Percentiles rank a stretch among this genome's conserved stretches.
phyloP scores from a whole-genome alignment of 2,797 vertebrate genomes.

The Malacoctenus gilli region DNA sequence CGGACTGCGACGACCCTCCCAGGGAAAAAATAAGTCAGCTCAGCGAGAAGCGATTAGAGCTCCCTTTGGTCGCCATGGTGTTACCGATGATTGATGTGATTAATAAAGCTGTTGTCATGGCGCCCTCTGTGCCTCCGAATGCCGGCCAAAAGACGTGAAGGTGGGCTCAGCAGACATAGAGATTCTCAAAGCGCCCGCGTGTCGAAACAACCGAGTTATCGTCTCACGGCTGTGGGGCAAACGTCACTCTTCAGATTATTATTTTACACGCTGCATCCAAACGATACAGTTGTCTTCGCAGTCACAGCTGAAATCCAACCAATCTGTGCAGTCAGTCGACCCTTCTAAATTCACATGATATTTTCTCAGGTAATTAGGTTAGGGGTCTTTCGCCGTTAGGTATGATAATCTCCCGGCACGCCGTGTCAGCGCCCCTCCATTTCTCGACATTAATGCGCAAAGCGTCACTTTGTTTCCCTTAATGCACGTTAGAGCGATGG shows the following conservation, averaged over 20 bases:
- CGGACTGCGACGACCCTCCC: constrained; percentile 63
- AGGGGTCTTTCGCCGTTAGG: constrained; percentile 18
- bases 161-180: constrained; percentile 35
- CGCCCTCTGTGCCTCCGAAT: constrained; percentile 65
- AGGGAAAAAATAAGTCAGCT: constrained; percentile 70
- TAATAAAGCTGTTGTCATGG: constrained; percentile 83
- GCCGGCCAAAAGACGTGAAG: constrained; percentile 54
- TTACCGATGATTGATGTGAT: constrained; percentile 83
- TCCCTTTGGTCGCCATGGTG: constrained; percentile 72
- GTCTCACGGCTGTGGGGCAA: constrained; percentile 48
- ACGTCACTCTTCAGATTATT: constrained; percentile 60
- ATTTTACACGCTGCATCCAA: constrained; percentile 53
- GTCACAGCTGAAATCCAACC: constrained; percentile 29
- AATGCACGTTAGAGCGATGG: constrained; percentile 40
- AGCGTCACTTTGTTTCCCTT: constrained; percentile 29
- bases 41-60: constrained; percentile 71
- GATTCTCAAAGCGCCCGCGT: constrained; percentile 49
- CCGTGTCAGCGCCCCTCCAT: constrained; percentile 3
- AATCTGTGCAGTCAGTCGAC: constrained; percentile 39
- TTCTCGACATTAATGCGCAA: constrained; percentile 2
- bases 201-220: constrained; percentile 65
- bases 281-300: constrained; percentile 29
- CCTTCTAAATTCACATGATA: constrained; percentile 34
- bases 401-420: constrained; percentile 24
- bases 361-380: constrained; percentile 45